phyloP scores from a whole-genome alignment of 2,113 vertebrate species.

The Barnardius zonarius region DNA sequence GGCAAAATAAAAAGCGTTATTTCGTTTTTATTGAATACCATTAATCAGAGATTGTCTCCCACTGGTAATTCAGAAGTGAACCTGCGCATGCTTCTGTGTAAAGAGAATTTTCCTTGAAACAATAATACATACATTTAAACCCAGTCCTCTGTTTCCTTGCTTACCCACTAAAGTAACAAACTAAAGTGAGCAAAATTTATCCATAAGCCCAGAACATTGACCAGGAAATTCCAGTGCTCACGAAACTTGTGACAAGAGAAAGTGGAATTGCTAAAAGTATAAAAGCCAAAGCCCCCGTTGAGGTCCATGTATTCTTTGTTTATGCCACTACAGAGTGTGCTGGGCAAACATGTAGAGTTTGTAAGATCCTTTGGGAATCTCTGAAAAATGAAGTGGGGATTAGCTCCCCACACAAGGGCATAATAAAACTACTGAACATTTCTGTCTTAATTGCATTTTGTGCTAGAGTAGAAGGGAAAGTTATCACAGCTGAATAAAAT shows the following conservation, averaged over 20 bases:
- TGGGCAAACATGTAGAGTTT: background rate
- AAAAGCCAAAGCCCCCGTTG: background rate
- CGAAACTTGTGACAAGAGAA: background rate
- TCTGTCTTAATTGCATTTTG: background rate
- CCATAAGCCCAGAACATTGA: background rate
- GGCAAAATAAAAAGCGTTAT: too few species aligned
- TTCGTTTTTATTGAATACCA: background rate
- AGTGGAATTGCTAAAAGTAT: background rate
- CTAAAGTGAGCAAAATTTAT: background rate
- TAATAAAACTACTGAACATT: constrained; percentile 12
- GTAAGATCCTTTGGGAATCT: background rate
- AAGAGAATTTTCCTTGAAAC: background rate
- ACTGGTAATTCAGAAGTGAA: background rate
- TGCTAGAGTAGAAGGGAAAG: background rate
- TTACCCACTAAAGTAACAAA: background rate
- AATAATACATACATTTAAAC: background rate
- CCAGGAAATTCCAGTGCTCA: background rate
- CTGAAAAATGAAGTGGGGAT: constrained; percentile 7
- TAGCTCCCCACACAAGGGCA: background rate
- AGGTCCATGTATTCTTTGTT: background rate
- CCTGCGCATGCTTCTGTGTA: background rate
- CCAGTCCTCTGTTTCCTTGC: background rate
- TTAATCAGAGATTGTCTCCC: background rate
- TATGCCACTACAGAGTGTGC: background rate
- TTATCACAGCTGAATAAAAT: constrained; percentile 21